phyloP scores from a whole-genome alignment of 1,140 invertebrate genomes.

The Micrasema longulum region DNA sequence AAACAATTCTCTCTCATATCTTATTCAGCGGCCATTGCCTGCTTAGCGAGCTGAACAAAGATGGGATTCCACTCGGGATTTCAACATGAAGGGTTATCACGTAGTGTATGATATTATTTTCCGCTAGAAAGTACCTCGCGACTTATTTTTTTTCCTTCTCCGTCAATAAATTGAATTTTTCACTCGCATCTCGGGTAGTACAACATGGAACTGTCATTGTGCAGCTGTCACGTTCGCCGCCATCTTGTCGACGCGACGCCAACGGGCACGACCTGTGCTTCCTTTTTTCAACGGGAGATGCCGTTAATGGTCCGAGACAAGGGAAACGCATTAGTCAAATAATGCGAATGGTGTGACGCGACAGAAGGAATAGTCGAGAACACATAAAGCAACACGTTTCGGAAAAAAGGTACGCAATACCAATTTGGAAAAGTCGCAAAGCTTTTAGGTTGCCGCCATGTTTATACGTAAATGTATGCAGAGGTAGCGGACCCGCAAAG shows the following conservation, averaged over 20 bases:
- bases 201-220: slow-evolving; percentile 27
- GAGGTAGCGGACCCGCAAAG: slow-evolving; percentile 17
- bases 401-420: slow-evolving; percentile 15
- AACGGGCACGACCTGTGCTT: slow-evolving; percentile 39
- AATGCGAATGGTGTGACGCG: slow-evolving; percentile 37
- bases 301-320: slow-evolving; percentile 51
- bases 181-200: slow-evolving; percentile 10
- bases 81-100: slow-evolving; percentile 32
- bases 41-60: background rate
- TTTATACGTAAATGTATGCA: slow-evolving; percentile 12
- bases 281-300: slow-evolving; percentile 45
- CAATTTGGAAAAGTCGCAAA: slow-evolving; percentile 29
- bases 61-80: slow-evolving; percentile 20
- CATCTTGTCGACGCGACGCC: slow-evolving; percentile 44
- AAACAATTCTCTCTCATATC: slow-evolving; percentile 15
- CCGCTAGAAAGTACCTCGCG: background rate
- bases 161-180: slow-evolving; percentile 37
- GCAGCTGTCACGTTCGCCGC: slow-evolving; percentile 43
- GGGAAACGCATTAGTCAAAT: slow-evolving; percentile 54
- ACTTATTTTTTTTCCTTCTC: slow-evolving; percentile 6
- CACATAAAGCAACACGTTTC: slow-evolving; percentile 27
- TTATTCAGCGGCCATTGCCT: slow-evolving; percentile 22
- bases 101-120: slow-evolving; percentile 16
- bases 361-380: slow-evolving; percentile 5
- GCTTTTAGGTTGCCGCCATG: slow-evolving; percentile 24